Evolutionary conservation across 2,888 invertebrate genomes (phyloP).

Genomic region (Ichneumon xanthorius): DNA sequence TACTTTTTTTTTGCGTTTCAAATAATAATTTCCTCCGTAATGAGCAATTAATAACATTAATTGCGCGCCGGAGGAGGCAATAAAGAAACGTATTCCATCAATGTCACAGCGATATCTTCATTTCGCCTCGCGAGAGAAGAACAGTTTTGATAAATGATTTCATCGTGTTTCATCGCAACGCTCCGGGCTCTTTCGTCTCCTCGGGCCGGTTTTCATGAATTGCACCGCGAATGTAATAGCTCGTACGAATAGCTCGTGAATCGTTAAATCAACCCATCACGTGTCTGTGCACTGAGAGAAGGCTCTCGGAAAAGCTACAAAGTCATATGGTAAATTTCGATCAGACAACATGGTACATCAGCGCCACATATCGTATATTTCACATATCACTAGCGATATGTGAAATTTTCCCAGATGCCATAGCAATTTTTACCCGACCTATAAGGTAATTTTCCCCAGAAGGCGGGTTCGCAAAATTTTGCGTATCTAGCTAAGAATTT

Average conservation of each 20-base stretch:
- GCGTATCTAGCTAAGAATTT: too few species aligned
- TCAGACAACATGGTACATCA: too few species aligned
- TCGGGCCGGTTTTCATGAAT: too few species aligned
- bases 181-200: constrained; percentile 43
- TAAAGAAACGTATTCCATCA: constrained; percentile 56
- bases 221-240: constrained; percentile 4
- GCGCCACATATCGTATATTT: too few species aligned
- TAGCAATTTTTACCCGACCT: too few species aligned
- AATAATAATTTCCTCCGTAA: constrained; percentile 48
- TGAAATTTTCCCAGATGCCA: too few species aligned
- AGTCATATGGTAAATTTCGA: too few species aligned
- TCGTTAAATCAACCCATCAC: neutral
- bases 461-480: too few species aligned
- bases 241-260: neutral
- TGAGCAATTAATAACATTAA: constrained; percentile 60
- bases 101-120: constrained; percentile 49
- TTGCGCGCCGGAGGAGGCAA: constrained; percentile 45
- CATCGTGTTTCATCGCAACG: constrained; percentile 21
- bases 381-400: too few species aligned
- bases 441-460: too few species aligned
- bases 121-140: constrained; percentile 16
- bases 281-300: too few species aligned
- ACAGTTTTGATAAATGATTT: constrained; percentile 48
- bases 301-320: too few species aligned
- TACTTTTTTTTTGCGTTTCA: constrained; percentile 14